Evolutionary conservation across 2,888 invertebrate genomes (phyloP).

Genomic region (Phalera bucephala): DNA sequence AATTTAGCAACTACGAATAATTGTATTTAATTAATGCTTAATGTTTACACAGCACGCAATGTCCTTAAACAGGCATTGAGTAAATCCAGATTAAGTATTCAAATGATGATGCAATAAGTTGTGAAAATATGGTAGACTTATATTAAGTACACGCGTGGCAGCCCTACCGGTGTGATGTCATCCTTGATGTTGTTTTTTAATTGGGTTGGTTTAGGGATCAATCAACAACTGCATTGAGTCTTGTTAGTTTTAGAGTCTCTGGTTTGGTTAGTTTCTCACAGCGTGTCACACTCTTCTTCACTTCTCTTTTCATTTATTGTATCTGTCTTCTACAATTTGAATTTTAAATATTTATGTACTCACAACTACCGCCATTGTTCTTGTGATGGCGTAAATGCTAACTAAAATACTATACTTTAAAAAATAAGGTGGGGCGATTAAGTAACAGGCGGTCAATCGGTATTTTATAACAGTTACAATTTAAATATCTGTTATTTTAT

Average conservation of each 20-base stretch:
- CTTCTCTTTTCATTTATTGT: constrained; percentile 3
- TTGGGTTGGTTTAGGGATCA: constrained; percentile 28
- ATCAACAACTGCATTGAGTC: constrained; percentile 21
- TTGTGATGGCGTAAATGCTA: not conserved
- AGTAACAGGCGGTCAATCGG: too few species aligned
- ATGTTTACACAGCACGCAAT: too few species aligned
- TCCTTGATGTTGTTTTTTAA: constrained; percentile 24
- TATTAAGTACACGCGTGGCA: constrained; percentile 20
- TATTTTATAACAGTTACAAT: too few species aligned
- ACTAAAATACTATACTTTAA: constrained; percentile 1
- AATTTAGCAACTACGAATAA: too few species aligned
- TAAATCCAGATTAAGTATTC: too few species aligned
- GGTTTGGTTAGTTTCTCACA: constrained; percentile 7
- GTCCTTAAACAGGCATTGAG: too few species aligned
- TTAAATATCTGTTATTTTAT: too few species aligned
- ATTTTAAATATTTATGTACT: not conserved
- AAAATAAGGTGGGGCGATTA: too few species aligned
- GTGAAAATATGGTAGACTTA: too few species aligned
- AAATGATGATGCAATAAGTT: too few species aligned
- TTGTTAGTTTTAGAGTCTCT: constrained; percentile 14
- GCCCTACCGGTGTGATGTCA: constrained; percentile 32
- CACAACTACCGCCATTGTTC: not conserved
- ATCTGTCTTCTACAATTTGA: not conserved
- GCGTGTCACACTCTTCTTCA: constrained; percentile 4
- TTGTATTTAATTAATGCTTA: too few species aligned